Base-by-base conservation (phyloP, 2,113 vertebrate species). In the Trochalopteron elliotii region DNA sequence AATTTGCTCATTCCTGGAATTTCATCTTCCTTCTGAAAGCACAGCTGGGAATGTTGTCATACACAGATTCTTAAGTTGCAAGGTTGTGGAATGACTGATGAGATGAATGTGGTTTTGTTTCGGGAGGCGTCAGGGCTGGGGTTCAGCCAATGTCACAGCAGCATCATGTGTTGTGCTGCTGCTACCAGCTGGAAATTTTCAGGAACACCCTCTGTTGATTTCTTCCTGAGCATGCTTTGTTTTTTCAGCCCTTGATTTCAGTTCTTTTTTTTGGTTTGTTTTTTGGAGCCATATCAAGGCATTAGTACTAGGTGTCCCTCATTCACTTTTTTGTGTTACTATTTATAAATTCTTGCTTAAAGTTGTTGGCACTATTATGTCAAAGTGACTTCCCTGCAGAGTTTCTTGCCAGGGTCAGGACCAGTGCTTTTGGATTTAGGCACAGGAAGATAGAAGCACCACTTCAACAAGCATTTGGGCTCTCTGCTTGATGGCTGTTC, bases 151-250 rank as follows among this genome's bases (percentile, higher is more conserved):
- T 86, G 94, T 94, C 93, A 93, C 68, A 53, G 84, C 87, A 87
- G 72, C 18, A 1, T 94, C 81, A 75, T 64, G 59, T 71, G 85
- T 82, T 92, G 24, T 5, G 64, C 72, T 88, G 64, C 90, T 79
- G 53, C 65, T 96, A 71, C 86, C 87, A 96, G 94, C 87, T 94
- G 85, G 83, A 89, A 86, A 39, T 71, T 88, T 85, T 96, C 80
- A 90, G 72, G 60, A 96, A 76, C 68, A 42, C 83, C 42, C 90
- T 76, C 47, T 4, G 0, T 52, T 68, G 40, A 65, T 90, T 82
- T 82, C 56, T 72, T 69, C 50, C 49, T 42, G 49, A 78, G 44
- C 59, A 45, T 57, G 23, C 60, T 92, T 83, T 60, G 24, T 67
- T 88, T 87, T 72, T 70, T 53, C 42, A 90, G 10, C 20, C 27